Evolutionary conservation across 2,113 vertebrate species (phyloP).

Genomic region (Ailuropoda melanoleuca): DNA sequence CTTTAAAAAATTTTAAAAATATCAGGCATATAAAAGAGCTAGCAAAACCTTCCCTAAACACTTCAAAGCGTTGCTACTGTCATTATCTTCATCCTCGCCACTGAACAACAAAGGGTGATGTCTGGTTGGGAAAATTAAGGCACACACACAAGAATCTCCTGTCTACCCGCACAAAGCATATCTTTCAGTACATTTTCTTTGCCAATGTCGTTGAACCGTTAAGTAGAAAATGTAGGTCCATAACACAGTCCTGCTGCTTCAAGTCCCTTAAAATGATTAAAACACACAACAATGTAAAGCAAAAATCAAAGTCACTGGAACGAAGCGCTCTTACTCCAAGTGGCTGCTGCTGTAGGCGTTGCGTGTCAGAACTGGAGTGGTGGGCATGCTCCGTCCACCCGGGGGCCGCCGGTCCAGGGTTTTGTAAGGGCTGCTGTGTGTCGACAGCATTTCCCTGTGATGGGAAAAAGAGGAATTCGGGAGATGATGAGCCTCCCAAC

Average conservation of each 20-base stretch:
- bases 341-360: conserved; percentile 97
- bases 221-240: neutral
- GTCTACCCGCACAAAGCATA: neutral
- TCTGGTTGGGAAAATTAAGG: neutral
- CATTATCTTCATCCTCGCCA: neutral
- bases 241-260: fast-evolving
- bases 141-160: neutral
- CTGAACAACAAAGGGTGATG: neutral
- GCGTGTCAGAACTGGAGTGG: conserved; percentile 93
- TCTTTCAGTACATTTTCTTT: neutral
- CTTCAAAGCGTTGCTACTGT: neutral
- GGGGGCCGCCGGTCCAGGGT: conserved; percentile 86
- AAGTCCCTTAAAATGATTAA: neutral
- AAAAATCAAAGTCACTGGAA: neutral
- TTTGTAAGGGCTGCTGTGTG: conserved; percentile 92
- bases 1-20: neutral
- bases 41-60: neutral
- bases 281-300: neutral
- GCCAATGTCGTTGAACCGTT: neutral
- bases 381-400: conserved; percentile 95
- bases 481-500: conserved; percentile 62
- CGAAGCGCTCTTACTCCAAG: conserved; percentile 87
- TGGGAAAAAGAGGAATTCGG: conserved; percentile 69
- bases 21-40: neutral
- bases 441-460: conserved; percentile 87